Conservation (phyloP, 2,113 vertebrate genomes). For the Entosphenus tridentatus region DNA sequence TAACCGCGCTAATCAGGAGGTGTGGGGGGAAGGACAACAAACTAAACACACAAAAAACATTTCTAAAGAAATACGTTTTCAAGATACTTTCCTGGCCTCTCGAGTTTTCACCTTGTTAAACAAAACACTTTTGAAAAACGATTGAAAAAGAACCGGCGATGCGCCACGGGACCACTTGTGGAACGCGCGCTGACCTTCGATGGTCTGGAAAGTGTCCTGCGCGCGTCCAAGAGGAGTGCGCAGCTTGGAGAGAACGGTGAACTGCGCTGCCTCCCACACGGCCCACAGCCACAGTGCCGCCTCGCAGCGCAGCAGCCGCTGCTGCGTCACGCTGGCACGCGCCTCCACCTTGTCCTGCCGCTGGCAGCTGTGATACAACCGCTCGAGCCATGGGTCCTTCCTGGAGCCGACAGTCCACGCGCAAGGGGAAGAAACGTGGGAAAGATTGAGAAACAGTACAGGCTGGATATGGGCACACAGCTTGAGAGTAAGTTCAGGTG, state of each 20-base stretch:
- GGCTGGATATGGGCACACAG: neutral
- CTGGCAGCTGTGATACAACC: slow-evolving; percentile 83
- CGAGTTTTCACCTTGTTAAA: too few species aligned
- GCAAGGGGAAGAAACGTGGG: slow-evolving; percentile 6
- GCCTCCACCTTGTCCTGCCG: slow-evolving; percentile 60
- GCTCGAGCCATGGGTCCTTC: slow-evolving; percentile 90
- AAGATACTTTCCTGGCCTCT: too few species aligned
- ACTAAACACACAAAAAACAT: too few species aligned
- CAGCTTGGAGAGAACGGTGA: slow-evolving; percentile 83
- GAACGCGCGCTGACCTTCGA: slow-evolving; percentile 44
- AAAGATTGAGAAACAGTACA: neutral
- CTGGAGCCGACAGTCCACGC: slow-evolving; percentile 22
- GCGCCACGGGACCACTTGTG: too few species aligned
- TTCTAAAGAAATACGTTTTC: too few species aligned
- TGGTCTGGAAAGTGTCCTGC: slow-evolving; percentile 95
- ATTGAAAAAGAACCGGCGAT: too few species aligned
- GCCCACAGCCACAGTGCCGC: slow-evolving; percentile 97
- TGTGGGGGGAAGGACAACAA: too few species aligned
- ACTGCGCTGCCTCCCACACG: slow-evolving; percentile 92
- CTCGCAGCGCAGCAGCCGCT: slow-evolving; percentile 48
- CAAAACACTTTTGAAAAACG: too few species aligned
- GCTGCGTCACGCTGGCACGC: neutral
- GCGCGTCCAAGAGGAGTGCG: slow-evolving; percentile 77
- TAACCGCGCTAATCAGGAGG: too few species aligned
- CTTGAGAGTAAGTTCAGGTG: too few species aligned